Conservation (phyloP, 2,113 vertebrate genomes). For the Silurus meridionalis region DNA sequence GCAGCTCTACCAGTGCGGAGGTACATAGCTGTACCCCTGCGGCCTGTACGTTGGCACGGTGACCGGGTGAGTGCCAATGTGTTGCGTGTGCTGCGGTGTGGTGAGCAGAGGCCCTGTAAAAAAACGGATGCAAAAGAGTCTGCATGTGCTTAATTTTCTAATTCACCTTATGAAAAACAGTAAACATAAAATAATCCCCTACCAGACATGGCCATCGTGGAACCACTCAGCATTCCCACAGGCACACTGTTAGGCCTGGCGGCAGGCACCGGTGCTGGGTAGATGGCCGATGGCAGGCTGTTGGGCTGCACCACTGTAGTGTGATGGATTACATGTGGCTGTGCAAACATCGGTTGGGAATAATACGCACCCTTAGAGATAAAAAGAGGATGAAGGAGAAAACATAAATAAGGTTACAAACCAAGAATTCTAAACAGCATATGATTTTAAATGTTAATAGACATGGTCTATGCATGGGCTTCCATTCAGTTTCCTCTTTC, state of each 20-base stretch:
- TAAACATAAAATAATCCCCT: background rate
- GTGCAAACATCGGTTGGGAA: conserved; percentile 95
- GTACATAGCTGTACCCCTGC: conserved; percentile 99
- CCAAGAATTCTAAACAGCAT: background rate
- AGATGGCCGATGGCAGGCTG: conserved; percentile 97
- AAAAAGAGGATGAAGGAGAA: background rate
- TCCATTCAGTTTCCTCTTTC: background rate
- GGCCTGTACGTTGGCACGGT: conserved; percentile 98
- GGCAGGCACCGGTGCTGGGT: conserved; percentile 86
- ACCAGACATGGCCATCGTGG: conserved; percentile 99
- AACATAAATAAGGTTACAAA: background rate
- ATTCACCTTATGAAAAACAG: background rate
- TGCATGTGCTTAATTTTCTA: background rate
- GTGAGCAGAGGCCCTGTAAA: conserved; percentile 92
- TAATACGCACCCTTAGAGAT: conserved; percentile 90
- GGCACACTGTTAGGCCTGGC: conserved; percentile 91
- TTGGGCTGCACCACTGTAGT: conserved; percentile 99
- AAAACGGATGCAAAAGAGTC: conserved; percentile 4
- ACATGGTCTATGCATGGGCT: background rate
- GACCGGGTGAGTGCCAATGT: conserved; percentile 91
- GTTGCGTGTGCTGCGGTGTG: conserved; percentile 88
- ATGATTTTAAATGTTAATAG: background rate
- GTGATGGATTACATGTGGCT: conserved; percentile 99
- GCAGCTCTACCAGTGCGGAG: conserved; percentile 95
- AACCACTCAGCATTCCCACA: conserved; percentile 98